These are phyloP conservation scores for Lutjanus argentimaculatus DNA, from an alignment of 2,797 vertebrate species.

Conservation along the genomic window DNA sequence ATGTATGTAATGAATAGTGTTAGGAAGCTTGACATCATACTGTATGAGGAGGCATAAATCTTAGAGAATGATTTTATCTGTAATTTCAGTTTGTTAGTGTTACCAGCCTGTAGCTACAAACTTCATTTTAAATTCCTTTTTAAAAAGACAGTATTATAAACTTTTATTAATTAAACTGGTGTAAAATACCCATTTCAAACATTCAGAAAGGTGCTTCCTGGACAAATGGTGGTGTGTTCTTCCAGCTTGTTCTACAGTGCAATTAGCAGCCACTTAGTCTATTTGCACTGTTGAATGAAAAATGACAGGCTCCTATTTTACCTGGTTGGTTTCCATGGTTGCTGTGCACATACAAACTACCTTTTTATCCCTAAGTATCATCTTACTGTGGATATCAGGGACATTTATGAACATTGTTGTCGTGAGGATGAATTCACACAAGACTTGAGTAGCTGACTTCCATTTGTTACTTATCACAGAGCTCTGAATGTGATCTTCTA, in stretches of 20 bases:
- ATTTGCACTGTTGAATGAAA: constrained; percentile 2
- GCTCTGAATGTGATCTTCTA: background rate
- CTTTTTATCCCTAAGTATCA: no score
- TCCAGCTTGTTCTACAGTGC: background rate
- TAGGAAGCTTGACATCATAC: background rate
- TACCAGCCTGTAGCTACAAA: background rate
- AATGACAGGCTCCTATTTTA: constrained; percentile 22
- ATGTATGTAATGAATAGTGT: background rate
- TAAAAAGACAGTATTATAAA: background rate
- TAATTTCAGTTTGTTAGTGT: background rate
- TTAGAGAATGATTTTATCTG: background rate
- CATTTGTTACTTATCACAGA: background rate
- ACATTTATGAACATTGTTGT: background rate
- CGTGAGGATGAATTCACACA: background rate
- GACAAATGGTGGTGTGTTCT: background rate
- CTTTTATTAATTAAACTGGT: background rate
- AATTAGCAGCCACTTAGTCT: constrained; percentile 17
- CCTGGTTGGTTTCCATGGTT: constrained; percentile 11
- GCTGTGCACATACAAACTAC: constrained; percentile 1
- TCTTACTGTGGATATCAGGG: background rate
- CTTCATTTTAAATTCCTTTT: background rate
- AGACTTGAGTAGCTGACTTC: background rate
- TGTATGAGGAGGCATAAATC: no score
- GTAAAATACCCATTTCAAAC: background rate
- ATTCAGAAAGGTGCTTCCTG: background rate